Evolutionary conservation across 2,797 vertebrate genomes (phyloP).

Genomic region (Pelodytes ibericus): DNA sequence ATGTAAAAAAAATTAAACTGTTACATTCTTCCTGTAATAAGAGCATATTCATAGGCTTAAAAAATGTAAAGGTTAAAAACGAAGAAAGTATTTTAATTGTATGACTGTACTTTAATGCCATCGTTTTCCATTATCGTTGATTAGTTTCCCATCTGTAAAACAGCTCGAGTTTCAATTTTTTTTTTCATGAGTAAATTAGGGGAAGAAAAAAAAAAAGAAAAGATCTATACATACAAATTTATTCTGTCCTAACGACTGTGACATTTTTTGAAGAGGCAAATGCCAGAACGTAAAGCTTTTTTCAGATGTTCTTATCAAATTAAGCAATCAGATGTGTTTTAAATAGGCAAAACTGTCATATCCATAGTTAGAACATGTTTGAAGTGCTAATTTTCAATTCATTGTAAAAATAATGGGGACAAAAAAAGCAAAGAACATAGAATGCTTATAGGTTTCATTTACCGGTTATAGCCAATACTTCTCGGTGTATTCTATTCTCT

Average conservation of each 20-base stretch:
- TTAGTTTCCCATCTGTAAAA: conserved; percentile 47
- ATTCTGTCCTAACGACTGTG: conserved; percentile 48
- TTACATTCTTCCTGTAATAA: conserved; percentile 44
- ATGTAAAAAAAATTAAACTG: conserved; percentile 31
- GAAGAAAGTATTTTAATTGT: conserved; percentile 54
- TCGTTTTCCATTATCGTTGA: conserved; percentile 51
- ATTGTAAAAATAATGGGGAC: background rate
- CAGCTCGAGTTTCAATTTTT: conserved; percentile 24
- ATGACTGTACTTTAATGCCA: conserved; percentile 48
- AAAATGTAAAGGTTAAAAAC: conserved; percentile 49
- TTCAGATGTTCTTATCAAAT: conserved; percentile 51
- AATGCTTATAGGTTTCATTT: background rate
- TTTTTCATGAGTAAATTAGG: conserved; percentile 44
- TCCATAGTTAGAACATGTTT: background rate
- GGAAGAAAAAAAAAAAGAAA: background rate
- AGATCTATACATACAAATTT: conserved; percentile 50
- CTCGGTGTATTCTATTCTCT: background rate
- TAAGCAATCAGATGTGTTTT: conserved; percentile 40
- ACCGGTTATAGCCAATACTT: background rate
- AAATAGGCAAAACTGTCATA: conserved; percentile 37
- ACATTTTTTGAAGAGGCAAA: conserved; percentile 52
- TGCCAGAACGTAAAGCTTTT: conserved; percentile 51
- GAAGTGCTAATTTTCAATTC: background rate
- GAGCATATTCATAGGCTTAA: conserved; percentile 42
- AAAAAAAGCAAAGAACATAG: background rate